A percentile compares a stretch with the other conserved stretches of the same genome.
phyloP scores from a whole-genome alignment of 2,888 invertebrate genomes.

The Trachelus troglodyta region DNA sequence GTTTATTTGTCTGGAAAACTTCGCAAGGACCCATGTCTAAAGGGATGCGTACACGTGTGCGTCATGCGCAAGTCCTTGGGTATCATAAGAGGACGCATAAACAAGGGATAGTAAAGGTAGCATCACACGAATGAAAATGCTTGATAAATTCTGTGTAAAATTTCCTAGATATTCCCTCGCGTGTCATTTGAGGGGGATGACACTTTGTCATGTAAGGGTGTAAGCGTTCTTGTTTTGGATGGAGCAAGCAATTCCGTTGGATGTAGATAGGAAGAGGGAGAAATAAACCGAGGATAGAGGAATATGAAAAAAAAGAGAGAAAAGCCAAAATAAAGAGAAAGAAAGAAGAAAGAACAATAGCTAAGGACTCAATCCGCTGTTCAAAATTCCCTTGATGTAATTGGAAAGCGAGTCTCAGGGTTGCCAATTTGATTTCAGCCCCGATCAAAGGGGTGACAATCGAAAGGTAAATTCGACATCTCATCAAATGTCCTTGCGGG shows the following conservation, averaged over 20 bases:
- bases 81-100: no score
- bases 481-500: not conserved
- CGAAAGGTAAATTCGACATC: not conserved
- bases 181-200: no score
- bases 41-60: not conserved
- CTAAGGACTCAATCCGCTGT: not conserved
- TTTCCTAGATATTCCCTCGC: no score
- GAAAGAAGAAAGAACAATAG: not conserved
- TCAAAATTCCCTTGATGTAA: not conserved
- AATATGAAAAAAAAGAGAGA: not conserved
- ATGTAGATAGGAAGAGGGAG: not conserved
- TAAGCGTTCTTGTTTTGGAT: not conserved
- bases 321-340: not conserved
- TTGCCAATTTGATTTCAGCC: not conserved
- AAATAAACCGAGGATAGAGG: not conserved
- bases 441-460: not conserved
- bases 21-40: no score
- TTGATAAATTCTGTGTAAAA: no score
- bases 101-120: no score
- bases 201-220: not conserved
- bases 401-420: not conserved
- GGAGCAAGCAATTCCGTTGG: not conserved
- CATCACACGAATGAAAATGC: no score
- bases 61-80: not conserved
- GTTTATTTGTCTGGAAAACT: no score